Percentiles rank a stretch among this genome's conserved stretches.
Conservation (phyloP, 2,113 vertebrate genomes). For the Fulica atra region DNA sequence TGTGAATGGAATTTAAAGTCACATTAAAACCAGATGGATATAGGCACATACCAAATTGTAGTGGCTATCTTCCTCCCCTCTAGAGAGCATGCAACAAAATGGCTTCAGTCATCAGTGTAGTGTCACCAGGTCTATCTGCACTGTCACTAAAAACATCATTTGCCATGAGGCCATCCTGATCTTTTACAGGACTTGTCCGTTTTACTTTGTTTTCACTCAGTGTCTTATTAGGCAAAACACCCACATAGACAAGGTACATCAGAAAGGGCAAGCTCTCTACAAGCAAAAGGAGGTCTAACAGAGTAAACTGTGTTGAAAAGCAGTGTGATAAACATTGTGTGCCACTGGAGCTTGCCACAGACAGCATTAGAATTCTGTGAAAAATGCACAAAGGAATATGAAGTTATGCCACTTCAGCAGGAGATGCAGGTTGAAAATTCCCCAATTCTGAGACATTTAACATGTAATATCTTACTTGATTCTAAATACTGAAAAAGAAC, state of each 20-base stretch:
- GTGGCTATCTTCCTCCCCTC: background rate
- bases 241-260: background rate
- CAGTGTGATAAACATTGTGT: background rate
- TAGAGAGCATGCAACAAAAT: background rate
- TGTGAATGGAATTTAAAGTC: slow-evolving; percentile 13
- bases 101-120: background rate
- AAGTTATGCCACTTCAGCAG: background rate
- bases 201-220: background rate
- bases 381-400: background rate
- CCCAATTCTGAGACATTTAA: background rate
- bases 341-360: background rate
- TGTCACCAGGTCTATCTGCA: background rate
- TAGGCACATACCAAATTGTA: background rate
- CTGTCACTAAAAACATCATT: background rate
- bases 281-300: background rate
- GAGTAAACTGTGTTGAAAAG: background rate
- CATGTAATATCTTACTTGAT: background rate
- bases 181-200: background rate
- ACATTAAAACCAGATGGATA: slow-evolving; percentile 23
- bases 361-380: background rate
- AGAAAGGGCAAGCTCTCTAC: background rate
- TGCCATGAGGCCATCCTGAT: background rate
- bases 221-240: background rate
- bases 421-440: background rate
- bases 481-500: background rate